Percentiles rank a stretch among this genome's conserved stretches.
phyloP scores from a whole-genome alignment of 35 echinoderm and acorn worm species.

The Ophioderma brevispina region DNA sequence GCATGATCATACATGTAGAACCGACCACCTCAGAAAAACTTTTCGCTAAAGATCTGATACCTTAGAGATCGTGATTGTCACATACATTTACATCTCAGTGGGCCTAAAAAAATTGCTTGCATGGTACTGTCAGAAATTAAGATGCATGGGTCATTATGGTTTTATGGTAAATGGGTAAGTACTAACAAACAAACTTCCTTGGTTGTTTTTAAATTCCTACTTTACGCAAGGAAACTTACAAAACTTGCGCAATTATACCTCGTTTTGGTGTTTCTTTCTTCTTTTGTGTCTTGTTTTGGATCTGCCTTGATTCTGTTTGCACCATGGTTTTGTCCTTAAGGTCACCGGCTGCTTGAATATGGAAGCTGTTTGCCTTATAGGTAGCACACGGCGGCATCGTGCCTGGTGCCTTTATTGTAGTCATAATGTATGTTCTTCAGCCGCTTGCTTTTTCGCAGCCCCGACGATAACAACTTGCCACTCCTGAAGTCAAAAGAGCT shows the following conservation, averaged over 20 bases:
- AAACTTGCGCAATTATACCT: constrained; percentile 72
- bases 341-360: constrained; percentile 99
- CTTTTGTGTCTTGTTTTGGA: constrained; percentile 94
- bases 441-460: constrained; percentile 88
- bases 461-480: constrained; percentile 80
- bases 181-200: too few relatives aligned
- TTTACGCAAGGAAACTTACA: too few relatives aligned
- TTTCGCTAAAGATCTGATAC: too few relatives aligned
- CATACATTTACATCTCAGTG: too few relatives aligned
- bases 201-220: too few relatives aligned
- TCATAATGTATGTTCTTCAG: constrained; percentile 94
- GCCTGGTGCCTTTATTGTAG: constrained; percentile 86
- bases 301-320: constrained; percentile 87
- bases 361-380: constrained; percentile 95
- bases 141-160: too few relatives aligned
- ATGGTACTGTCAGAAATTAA: too few relatives aligned
- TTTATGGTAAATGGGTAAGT: too few relatives aligned
- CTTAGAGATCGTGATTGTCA: too few relatives aligned
- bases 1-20: too few relatives aligned
- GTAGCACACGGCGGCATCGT: constrained; percentile 85
- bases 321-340: constrained; percentile 73
- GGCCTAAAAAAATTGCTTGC: too few relatives aligned
- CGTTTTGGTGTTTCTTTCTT: constrained; percentile 96
- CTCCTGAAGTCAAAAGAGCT: constrained; percentile 98
- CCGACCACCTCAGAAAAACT: too few relatives aligned